Evolutionary conservation across 2,797 vertebrate species (phyloP).

Genomic region (Darevskia nairensis): DNA sequence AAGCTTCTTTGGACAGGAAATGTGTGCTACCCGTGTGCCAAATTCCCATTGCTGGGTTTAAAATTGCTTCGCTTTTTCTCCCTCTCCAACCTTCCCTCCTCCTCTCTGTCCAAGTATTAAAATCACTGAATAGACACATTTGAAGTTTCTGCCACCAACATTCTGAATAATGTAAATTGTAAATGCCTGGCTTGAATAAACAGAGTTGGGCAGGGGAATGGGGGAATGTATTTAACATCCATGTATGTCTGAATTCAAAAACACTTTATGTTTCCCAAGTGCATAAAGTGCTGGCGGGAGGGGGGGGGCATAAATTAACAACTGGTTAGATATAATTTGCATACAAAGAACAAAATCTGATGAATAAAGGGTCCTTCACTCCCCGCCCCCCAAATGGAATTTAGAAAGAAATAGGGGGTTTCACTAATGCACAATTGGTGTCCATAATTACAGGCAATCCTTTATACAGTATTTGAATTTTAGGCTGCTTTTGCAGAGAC

Average conservation of each 20-base stretch:
- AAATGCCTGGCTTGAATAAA: constrained; percentile 4
- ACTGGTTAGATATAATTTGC: neutral
- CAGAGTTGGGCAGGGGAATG: neutral
- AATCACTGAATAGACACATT: constrained; percentile 17
- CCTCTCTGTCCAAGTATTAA: neutral
- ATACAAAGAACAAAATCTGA: too few relatives aligned
- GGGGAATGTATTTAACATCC: too few relatives aligned
- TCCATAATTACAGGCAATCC: too few relatives aligned
- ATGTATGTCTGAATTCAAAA: neutral
- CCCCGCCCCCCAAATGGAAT: neutral
- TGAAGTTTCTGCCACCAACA: neutral
- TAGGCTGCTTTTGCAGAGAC: neutral
- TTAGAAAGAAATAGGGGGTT: neutral
- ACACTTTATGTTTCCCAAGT: neutral
- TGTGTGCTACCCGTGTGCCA: neutral
- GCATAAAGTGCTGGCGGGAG: too few relatives aligned
- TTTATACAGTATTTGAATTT: neutral
- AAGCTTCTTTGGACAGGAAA: constrained; percentile 43
- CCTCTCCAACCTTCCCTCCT: neutral
- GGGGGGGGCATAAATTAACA: constrained; percentile 19
- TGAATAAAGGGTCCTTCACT: neutral
- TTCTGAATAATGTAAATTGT: constrained; percentile 2
- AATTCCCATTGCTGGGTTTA: constrained; percentile 29
- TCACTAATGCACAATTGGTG: neutral
- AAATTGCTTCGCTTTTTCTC: constrained; percentile 21